phyloP scores from a whole-genome alignment of 1,140 invertebrate genomes.

The Potamilus streckersoni region DNA sequence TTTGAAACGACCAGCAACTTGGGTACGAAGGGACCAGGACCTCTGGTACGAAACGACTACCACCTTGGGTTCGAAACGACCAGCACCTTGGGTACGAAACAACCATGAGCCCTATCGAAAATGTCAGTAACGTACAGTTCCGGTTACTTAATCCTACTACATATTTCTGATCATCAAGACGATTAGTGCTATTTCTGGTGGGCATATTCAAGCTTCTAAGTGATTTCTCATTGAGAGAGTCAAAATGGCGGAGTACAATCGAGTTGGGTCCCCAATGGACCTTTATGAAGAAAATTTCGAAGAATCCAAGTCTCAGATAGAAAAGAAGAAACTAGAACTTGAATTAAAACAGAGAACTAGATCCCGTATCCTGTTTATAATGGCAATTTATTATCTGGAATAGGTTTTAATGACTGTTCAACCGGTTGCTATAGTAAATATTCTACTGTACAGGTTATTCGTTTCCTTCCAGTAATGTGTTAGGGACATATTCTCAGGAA shows the following conservation, averaged over 20 bases:
- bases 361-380: conserved; percentile 58
- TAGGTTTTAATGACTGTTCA: background rate
- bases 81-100: too few species aligned
- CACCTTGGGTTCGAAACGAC: too few species aligned
- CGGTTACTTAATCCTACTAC: too few species aligned
- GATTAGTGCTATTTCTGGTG: too few species aligned
- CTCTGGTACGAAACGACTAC: too few species aligned
- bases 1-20: too few species aligned
- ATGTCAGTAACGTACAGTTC: too few species aligned
- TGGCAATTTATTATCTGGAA: background rate
- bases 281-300: conserved; percentile 56
- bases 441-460: background rate
- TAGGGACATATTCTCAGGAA: background rate
- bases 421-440: conserved; percentile 19
- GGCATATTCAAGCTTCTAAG: too few species aligned
- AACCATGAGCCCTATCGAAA: too few species aligned
- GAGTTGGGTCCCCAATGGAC: conserved; percentile 61
- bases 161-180: too few species aligned
- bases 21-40: too few species aligned
- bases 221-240: background rate
- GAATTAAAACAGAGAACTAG: conserved; percentile 49
- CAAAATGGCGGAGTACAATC: conserved; percentile 61
- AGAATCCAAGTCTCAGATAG: conserved; percentile 42
- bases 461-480: background rate
- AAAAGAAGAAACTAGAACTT: conserved; percentile 47